Evolutionary conservation across 2,888 invertebrate species (phyloP), one percentile per base, ranked within the genome.

Genomic region (Anorthoa munda): DNA sequence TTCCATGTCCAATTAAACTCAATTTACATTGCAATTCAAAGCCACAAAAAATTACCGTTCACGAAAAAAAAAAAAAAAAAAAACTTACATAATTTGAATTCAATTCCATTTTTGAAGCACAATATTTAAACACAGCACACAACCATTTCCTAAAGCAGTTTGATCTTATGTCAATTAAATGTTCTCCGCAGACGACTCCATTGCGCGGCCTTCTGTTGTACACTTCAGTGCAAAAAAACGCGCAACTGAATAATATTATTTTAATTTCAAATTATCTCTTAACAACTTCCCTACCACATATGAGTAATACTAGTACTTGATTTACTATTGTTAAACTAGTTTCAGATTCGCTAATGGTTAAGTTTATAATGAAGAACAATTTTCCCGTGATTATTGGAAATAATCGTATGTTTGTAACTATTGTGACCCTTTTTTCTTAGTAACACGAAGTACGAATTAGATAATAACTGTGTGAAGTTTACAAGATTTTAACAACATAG

Each of bases 31-130:
- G 13, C 53, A 21, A 21, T 53, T 23, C 12, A 13, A 21, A 55
- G 53, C 21, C 12, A 55, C 4, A 48, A 65, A 63, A 75, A 55
- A 7, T 3, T 0, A 64, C 21, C 17, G 39, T 12, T 2, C 9
- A 15, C 0, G 2, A 56, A 45, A 51, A 53, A 11, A 13, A 13
- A 46, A 53, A 15, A 2, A 31, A 55, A 75, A 46, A 67, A 39
- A 15, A 15, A 86, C 86, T 85, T 46, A 86, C 86, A 56, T 72
- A 59, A 72, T 70, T 80, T 2, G 77, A 67, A 72, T 72, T 81
- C 61, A 83, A 71, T 86, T 85, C 85, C 86, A 85, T 85, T 55
- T 55, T 61, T 71, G 5, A 67, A 12, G 17, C 75, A 84, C 80
- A 70, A 55, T 64, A 63, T 68, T 75, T 39, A 65, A 55, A 71